phyloP scores from a whole-genome alignment of 2,888 invertebrate species.

The Ligdia adustata region DNA sequence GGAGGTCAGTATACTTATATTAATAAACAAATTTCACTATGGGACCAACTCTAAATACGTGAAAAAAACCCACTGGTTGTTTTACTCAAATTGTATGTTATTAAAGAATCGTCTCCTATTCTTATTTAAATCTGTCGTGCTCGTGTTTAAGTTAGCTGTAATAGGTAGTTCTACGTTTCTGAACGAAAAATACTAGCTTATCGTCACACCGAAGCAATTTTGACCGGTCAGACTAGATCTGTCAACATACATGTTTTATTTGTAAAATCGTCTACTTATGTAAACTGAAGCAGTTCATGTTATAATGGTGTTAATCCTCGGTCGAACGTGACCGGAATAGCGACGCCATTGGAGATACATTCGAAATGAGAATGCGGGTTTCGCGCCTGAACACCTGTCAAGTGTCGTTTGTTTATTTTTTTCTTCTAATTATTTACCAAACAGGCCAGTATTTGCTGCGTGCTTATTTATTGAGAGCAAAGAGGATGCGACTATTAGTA shows the following conservation, averaged over 20 bases:
- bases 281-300: conserved; percentile 42
- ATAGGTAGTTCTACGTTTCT: not conserved
- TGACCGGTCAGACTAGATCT: not conserved
- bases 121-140: too few species aligned
- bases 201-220: too few species aligned
- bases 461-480: conserved; percentile 24
- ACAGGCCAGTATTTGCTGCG: conserved; percentile 33
- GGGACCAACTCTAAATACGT: too few species aligned
- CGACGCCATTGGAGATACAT: conserved; percentile 45
- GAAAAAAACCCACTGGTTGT: too few species aligned
- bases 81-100: too few species aligned
- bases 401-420: conserved; percentile 48
- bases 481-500: conserved; percentile 20
- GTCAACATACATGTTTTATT: conserved; percentile 13
- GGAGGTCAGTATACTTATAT: too few species aligned
- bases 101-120: too few species aligned
- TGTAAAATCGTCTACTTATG: conserved; percentile 26
- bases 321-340: conserved; percentile 63
- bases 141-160: not conserved
- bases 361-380: conserved; percentile 68
- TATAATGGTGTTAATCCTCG: conserved; percentile 44
- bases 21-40: too few species aligned
- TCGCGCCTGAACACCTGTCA: conserved; percentile 67
- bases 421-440: conserved; percentile 46
- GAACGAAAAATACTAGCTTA: too few species aligned